Conservation (phyloP, 2,797 vertebrate genomes). For the Sebastes variabilis region DNA sequence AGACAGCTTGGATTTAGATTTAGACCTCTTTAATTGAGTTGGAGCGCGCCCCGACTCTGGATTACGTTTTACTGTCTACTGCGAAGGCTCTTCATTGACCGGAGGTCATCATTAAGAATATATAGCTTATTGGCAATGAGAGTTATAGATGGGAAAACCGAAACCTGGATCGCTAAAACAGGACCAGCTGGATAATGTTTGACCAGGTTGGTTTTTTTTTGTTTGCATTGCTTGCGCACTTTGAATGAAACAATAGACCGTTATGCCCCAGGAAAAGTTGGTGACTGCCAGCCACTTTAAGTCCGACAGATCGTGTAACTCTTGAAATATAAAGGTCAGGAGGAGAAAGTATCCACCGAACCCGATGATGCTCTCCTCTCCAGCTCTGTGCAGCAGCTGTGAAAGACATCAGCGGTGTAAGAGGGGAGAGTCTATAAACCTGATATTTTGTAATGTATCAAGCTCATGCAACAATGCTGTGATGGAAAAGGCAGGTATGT, state of each 20-base stretch:
- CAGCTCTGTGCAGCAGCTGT: conserved; percentile 54
- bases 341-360: conserved; percentile 28
- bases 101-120: conserved; percentile 69
- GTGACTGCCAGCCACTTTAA: conserved; percentile 39
- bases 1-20: conserved; percentile 74
- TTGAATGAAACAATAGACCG: conserved; percentile 51
- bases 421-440: conserved; percentile 70
- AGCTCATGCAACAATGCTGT: conserved; percentile 66
- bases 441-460: conserved; percentile 72
- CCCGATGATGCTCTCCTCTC: conserved; percentile 58
- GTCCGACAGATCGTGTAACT: conserved; percentile 43
- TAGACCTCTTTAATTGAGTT: conserved; percentile 68
- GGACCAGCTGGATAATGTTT: conserved; percentile 52
- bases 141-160: conserved; percentile 51
- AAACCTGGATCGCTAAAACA: conserved; percentile 59
- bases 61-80: conserved; percentile 68
- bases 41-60: conserved; percentile 52
- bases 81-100: conserved; percentile 59
- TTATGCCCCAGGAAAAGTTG: conserved; percentile 38
- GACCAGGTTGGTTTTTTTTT: conserved; percentile 35
- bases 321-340: not conserved
- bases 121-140: conserved; percentile 55
- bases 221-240: conserved; percentile 24
- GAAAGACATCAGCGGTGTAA: conserved; percentile 69
- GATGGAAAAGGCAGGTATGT: conserved; percentile 82